Conservation (phyloP, 2,888 invertebrate species). For the Calameuta pallipes region DNA sequence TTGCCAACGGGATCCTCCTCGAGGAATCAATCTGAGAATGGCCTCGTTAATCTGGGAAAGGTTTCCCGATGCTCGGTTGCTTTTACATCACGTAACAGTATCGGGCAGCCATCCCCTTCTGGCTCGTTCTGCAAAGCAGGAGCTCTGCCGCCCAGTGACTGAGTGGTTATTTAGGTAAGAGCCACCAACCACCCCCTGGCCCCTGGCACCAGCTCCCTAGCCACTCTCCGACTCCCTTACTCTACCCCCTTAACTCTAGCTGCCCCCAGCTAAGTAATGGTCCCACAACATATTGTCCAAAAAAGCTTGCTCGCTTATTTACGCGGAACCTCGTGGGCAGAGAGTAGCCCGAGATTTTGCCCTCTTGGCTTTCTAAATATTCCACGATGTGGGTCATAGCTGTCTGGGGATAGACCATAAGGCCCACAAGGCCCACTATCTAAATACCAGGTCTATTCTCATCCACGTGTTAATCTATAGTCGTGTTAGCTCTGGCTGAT, state of each 20-base stretch:
- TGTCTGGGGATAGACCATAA: background rate
- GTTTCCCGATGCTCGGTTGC: conserved; percentile 53
- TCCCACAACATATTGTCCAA: conserved; percentile 61
- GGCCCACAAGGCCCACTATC: background rate
- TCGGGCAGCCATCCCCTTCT: conserved; percentile 40
- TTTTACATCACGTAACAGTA: conserved; percentile 61
- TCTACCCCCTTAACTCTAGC: conserved; percentile 22
- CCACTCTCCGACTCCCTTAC: conserved; percentile 34
- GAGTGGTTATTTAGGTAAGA: conserved; percentile 67
- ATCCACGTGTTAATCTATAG: background rate
- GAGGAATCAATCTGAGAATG: conserved; percentile 65
- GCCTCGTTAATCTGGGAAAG: conserved; percentile 64
- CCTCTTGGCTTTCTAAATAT: background rate
- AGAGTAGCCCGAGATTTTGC: background rate
- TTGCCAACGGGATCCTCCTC: conserved; percentile 51
- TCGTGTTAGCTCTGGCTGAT: background rate
- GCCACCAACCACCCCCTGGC: conserved; percentile 40
- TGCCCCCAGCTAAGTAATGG: conserved; percentile 58
- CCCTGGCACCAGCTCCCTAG: conserved; percentile 11
- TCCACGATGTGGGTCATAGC: background rate
- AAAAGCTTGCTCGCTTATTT: conserved; percentile 51
- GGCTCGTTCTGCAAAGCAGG: conserved; percentile 21
- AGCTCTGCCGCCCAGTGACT: conserved; percentile 62
- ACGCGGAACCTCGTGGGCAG: conserved; percentile 23
- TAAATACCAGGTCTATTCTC: background rate